These are phyloP conservation scores for Pachypsylla venusta DNA, from an alignment of 1,140 invertebrate genomes.

Conservation along the genomic window DNA sequence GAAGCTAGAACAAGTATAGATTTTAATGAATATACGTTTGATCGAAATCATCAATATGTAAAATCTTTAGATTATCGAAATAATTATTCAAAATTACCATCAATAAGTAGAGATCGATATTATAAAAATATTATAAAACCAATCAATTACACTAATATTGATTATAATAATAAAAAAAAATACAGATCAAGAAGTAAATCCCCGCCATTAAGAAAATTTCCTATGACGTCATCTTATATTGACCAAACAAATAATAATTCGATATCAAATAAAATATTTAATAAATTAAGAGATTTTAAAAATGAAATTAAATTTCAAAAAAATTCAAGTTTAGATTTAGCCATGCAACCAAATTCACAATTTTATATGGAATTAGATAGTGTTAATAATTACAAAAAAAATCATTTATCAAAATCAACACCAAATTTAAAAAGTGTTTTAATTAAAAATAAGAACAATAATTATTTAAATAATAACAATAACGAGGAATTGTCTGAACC, in stretches of 20 bases:
- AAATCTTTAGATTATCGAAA: neutral
- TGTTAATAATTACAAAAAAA: constrained; percentile 5
- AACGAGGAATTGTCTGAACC: constrained; percentile 21
- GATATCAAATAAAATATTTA: constrained; percentile 21
- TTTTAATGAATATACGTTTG: neutral
- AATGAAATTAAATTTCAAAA: constrained; percentile 11
- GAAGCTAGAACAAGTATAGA: too few species aligned
- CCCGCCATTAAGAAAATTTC: neutral
- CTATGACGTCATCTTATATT: neutral
- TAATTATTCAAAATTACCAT: too few species aligned
- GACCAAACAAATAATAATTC: constrained; percentile 10
- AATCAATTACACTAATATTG: neutral
- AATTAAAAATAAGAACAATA: constrained; percentile 23
- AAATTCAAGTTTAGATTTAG: neutral
- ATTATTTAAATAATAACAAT: constrained; percentile 8
- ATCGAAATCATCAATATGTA: neutral
- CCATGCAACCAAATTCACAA: neutral
- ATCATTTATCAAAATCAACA: constrained; percentile 13
- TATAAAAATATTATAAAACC: neutral
- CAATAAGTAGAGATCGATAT: neutral
- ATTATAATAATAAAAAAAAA: neutral
- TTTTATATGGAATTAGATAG: neutral
- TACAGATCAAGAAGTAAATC: constrained; percentile 7
- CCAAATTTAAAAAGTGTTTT: constrained; percentile 22
- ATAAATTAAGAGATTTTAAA: constrained; percentile 21